These are phyloP conservation scores for Diuraphis noxia DNA, from an alignment of 1,140 invertebrate species.

Conservation along the genomic window DNA sequence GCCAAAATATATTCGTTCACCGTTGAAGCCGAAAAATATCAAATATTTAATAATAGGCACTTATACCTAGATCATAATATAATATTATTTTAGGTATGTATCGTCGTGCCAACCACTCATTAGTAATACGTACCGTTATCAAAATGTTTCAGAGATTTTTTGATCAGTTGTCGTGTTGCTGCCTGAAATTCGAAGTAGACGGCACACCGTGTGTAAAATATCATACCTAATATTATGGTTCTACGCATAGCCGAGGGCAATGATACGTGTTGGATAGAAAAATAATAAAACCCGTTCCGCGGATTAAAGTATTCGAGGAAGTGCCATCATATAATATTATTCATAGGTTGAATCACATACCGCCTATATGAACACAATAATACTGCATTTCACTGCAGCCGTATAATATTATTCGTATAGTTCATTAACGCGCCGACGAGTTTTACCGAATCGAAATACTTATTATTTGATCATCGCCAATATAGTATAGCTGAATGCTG, in stretches of 20 bases:
- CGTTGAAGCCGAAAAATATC: neutral
- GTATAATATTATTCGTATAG: neutral
- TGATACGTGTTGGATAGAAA: neutral
- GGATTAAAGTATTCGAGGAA: slow-evolving; percentile 33
- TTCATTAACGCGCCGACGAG: neutral
- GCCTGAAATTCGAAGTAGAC: neutral
- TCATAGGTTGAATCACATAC: neutral
- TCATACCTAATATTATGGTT: neutral
- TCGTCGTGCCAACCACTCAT: neutral
- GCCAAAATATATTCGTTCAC: no score
- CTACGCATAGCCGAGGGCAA: neutral
- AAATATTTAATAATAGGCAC: neutral
- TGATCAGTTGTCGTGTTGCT: neutral
- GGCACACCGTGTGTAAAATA: neutral
- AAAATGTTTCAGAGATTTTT: neutral
- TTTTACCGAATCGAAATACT: neutral
- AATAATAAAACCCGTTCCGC: neutral
- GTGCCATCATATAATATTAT: neutral
- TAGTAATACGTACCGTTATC: neutral
- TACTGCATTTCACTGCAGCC: neutral
- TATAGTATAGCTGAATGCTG: no score
- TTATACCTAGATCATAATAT: neutral
- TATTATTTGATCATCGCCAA: neutral
- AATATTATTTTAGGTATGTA: neutral
- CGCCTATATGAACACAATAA: neutral